Evolutionary conservation across 2,888 invertebrate genomes (phyloP).

Genomic region (Pollenia angustigena): DNA sequence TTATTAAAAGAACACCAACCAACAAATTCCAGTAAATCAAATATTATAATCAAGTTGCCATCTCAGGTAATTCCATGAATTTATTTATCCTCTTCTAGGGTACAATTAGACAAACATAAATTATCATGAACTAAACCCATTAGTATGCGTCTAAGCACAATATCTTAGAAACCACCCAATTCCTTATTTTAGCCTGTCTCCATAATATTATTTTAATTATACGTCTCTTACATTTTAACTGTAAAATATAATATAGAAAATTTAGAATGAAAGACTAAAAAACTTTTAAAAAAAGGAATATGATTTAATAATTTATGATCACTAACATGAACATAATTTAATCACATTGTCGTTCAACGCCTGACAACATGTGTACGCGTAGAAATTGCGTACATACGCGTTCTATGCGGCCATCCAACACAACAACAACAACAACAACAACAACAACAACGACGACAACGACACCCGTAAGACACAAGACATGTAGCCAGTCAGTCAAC

Average conservation of each 20-base stretch:
- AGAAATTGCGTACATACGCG: conserved; percentile 36
- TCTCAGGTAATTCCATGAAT: neutral
- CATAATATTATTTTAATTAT: conserved; percentile 59
- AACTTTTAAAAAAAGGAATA: neutral
- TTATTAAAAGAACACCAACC: no score
- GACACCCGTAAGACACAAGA: conserved; percentile 14
- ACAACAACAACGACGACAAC: neutral
- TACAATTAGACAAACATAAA: conserved; percentile 38
- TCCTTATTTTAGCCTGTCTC: neutral
- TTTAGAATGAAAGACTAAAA: conserved; percentile 17
- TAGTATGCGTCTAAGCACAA: conserved; percentile 13
- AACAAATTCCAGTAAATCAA: neutral
- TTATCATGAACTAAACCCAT: conserved; percentile 1
- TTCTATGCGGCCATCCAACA: conserved; percentile 13
- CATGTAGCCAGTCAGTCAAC: neutral
- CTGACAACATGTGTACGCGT: conserved; percentile 58
- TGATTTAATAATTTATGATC: conserved; percentile 65
- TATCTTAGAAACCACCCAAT: conserved; percentile 19
- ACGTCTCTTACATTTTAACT: conserved; percentile 48
- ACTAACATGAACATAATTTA: conserved; percentile 64
- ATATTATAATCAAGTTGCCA: neutral
- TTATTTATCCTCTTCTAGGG: conserved; percentile 5
- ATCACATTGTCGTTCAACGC: conserved; percentile 67
- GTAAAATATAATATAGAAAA: conserved; percentile 44
- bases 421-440: no score